phyloP scores from a whole-genome alignment of 2,797 vertebrate species.

The Cynopterus sphinx region DNA sequence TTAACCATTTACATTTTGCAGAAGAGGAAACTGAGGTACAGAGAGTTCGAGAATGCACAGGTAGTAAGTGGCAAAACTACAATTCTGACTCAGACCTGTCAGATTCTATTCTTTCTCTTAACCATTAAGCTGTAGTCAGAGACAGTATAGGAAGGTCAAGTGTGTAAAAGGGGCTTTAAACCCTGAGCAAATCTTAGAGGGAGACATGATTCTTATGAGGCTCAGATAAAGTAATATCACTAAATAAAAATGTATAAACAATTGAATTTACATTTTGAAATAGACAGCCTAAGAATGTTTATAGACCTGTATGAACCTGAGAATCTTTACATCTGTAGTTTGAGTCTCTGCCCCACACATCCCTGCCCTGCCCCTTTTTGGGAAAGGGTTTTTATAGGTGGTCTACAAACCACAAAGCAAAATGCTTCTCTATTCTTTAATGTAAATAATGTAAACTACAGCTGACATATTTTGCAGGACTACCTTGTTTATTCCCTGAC shows the following conservation, averaged over 20 bases:
- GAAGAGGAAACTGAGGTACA: neutral
- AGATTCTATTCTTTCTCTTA: neutral
- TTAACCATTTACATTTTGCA: neutral
- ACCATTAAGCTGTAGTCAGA: neutral
- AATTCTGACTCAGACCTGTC: neutral
- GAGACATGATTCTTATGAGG: neutral
- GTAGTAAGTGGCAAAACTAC: neutral
- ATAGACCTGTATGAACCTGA: neutral
- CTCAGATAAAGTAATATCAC: neutral
- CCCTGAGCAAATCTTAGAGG: neutral
- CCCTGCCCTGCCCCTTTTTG: rapidly evolving
- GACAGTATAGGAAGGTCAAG: neutral
- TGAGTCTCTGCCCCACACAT: neutral
- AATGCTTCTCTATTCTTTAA: neutral
- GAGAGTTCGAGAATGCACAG: neutral
- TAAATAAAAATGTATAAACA: neutral
- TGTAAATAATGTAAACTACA: neutral
- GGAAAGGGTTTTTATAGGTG: neutral
- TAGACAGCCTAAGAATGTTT: neutral
- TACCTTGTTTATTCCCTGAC: neutral
- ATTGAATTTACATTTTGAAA: neutral
- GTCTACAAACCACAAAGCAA: neutral
- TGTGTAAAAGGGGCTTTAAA: neutral
- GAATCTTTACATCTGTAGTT: neutral
- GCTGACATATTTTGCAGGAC: neutral